These are phyloP conservation scores for Melinaea menophilus DNA, from an alignment of 2,888 invertebrate species.

Conservation along the genomic window DNA sequence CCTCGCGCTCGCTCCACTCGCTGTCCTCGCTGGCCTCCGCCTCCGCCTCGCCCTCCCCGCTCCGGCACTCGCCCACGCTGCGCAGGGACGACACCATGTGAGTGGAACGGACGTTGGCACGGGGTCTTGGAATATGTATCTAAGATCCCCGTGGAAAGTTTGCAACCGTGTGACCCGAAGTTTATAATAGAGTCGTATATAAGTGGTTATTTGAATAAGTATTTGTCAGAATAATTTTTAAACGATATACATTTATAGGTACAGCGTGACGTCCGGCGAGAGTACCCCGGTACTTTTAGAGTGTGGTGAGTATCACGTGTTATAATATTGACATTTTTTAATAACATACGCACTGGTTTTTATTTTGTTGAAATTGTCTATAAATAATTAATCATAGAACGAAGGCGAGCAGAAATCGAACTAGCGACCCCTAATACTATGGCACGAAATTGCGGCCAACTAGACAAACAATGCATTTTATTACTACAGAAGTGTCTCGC, in stretches of 20 bases:
- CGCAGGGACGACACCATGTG: constrained; percentile 49
- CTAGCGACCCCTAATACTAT: not conserved
- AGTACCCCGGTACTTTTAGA: constrained; percentile 74
- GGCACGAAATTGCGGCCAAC: too few relatives aligned
- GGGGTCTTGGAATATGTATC: too few relatives aligned
- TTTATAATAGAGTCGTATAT: too few relatives aligned
- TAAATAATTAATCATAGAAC: not conserved
- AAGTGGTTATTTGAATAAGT: too few relatives aligned
- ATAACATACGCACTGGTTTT: not conserved
- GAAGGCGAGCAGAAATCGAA: not conserved
- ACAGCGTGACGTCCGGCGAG: constrained; percentile 74
- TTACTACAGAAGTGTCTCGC: constrained; percentile 62
- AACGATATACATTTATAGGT: constrained; percentile 46
- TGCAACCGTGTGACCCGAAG: too few relatives aligned
- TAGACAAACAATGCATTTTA: not conserved
- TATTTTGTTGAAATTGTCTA: not conserved
- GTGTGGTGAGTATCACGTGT: constrained; percentile 53
- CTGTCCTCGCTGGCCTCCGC: constrained; percentile 62
- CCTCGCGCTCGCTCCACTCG: constrained; percentile 71
- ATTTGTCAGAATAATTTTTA: too few relatives aligned
- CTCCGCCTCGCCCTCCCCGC: constrained; percentile 35
- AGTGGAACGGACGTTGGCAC: constrained; percentile 5
- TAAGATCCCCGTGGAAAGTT: too few relatives aligned
- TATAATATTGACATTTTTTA: not conserved
- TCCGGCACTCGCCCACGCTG: constrained; percentile 40